Conservation (phyloP, 2,113 vertebrate species). For the Aegotheles bennettii region DNA sequence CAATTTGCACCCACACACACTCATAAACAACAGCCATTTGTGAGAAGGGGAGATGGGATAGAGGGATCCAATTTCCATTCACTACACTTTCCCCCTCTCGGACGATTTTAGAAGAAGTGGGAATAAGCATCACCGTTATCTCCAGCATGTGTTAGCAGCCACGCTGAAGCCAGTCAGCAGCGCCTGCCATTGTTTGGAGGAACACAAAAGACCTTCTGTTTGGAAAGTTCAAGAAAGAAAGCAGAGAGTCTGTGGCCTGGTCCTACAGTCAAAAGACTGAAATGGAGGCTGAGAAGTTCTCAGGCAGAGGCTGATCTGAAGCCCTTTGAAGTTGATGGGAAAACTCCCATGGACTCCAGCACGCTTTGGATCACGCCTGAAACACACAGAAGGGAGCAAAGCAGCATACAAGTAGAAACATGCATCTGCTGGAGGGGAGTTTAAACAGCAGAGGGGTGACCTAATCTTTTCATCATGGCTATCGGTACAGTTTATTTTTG, state of each 20-base stretch:
- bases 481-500: not conserved
- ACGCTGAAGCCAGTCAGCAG: slow-evolving; percentile 71
- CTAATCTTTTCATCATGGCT: not conserved
- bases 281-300: slow-evolving; percentile 16
- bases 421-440: not conserved
- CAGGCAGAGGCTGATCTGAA: slow-evolving; percentile 25
- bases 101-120: not conserved
- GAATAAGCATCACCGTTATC: slow-evolving; percentile 61
- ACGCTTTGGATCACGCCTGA: not conserved
- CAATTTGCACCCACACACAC: not conserved
- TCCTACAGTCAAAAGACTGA: slow-evolving; percentile 48
- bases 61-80: not conserved
- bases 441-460: not conserved
- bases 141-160: slow-evolving; percentile 68
- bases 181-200: slow-evolving; percentile 81
- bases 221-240: slow-evolving; percentile 74
- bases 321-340: slow-evolving; percentile 20
- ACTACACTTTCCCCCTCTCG: not conserved
- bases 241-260: slow-evolving; percentile 58
- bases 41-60: not conserved
- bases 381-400: not conserved
- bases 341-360: not conserved
- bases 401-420: not conserved
- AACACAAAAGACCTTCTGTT: slow-evolving; percentile 87
- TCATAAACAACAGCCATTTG: not conserved